Evolutionary conservation across 2,797 vertebrate genomes (phyloP), one percentile per base, ranked within the genome.

Genomic region (Arnoldichthys spilopterus): DNA sequence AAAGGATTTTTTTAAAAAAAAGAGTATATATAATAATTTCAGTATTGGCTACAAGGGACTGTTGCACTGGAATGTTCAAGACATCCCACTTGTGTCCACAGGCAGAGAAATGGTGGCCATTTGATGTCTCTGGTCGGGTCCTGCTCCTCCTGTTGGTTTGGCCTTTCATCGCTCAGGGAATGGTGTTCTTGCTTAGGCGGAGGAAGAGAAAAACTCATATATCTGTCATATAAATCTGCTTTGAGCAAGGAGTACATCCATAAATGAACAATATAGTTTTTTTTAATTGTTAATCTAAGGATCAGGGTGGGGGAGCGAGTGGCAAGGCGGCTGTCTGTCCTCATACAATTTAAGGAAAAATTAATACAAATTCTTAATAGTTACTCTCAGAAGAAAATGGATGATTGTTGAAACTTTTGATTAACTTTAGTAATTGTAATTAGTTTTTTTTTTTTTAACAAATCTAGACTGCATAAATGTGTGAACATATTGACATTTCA

Each of bases 101-200:
- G 94, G 89, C 87, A 34, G 83, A 82, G 2, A 84, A 79, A 74
- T 92, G 86, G 22, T 92, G 94, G 94, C 91, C 93, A 0, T 90
- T 95, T 37, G 82, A 90, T 0, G 78, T 92, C 75, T 95, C 95
- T 0, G 91, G 87, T 0, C 92, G 73, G 67, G 94, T 94, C 0
- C 72, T 96, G 20, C 81, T 97, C 61, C 93, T 98, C 86, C 90
- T 99, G 76, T 26, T 97, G 78, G 58, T 97, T 69, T 99, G 97
- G 97, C 97, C 97, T 20, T 96, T 98, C 51, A 40, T 96, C 0
- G 94, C 94, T 75, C 96, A 98, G 89, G 95, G 94, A 86, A 85
- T 98, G 76, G 86, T 96, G 71, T 85, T 88, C 82, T 89, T 93
- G 67, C 75, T 95, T 74, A 87, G 72, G 77, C 89, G 85, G 77